These are phyloP conservation scores for Corvus cornix DNA, from an alignment of 2,113 vertebrate genomes.

Conservation along the genomic window DNA sequence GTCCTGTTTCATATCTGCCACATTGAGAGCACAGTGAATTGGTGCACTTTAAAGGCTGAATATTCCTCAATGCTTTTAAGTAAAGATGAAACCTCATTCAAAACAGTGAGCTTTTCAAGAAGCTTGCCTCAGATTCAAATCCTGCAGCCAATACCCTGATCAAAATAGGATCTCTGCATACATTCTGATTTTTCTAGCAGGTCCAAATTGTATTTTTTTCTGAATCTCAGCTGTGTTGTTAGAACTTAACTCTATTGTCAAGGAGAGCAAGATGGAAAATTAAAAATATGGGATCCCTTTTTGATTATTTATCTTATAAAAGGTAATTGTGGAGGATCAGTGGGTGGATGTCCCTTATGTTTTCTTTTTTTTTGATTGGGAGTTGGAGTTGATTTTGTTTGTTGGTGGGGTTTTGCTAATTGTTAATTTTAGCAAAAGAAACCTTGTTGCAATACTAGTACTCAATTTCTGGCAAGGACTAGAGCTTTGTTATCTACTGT, in stretches of 20 bases:
- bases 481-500: not conserved
- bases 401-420: not conserved
- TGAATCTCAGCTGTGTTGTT: not conserved
- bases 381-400: not conserved
- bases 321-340: not conserved
- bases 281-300: not conserved
- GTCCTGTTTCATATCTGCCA: not conserved
- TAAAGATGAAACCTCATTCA: not conserved
- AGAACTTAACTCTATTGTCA: not conserved
- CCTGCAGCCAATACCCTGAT: not conserved
- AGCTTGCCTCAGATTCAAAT: not conserved
- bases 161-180: not conserved
- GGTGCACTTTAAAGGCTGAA: not conserved
- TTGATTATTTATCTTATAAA: not conserved
- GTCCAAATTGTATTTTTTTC: not conserved
- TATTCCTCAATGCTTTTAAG: not conserved
- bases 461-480: not conserved
- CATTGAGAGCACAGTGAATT: not conserved
- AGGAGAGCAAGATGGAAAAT: not conserved
- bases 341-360: too few species aligned
- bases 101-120: not conserved
- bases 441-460: not conserved
- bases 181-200: not conserved
- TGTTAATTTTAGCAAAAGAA: not conserved
- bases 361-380: not conserved